These are phyloP conservation scores for Eupithecia abbreviata DNA, from an alignment of 2,888 invertebrate genomes.

Conservation along the genomic window DNA sequence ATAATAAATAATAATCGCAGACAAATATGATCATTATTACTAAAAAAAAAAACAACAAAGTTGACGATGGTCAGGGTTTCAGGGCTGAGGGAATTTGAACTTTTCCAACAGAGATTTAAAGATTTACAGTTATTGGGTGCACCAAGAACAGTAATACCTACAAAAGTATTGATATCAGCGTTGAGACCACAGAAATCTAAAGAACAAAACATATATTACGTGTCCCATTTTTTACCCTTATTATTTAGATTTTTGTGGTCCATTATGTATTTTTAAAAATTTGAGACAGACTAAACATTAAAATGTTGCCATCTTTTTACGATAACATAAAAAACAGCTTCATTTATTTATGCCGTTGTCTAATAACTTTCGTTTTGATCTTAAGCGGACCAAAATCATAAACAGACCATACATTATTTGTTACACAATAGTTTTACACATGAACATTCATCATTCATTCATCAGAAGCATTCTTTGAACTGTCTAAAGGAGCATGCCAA, in stretches of 20 bases:
- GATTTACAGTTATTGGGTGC: background rate
- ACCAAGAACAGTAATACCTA: background rate
- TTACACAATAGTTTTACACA: too few species aligned
- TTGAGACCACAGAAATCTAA: background rate
- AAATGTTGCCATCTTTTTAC: background rate
- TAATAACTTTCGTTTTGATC: background rate
- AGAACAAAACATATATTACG: too few species aligned
- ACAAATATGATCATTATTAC: constrained; percentile 48
- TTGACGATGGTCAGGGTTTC: background rate
- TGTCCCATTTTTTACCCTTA: too few species aligned
- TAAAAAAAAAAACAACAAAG: constrained; percentile 5
- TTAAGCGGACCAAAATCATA: background rate
- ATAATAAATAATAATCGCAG: constrained; percentile 75
- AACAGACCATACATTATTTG: background rate
- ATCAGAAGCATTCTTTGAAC: background rate
- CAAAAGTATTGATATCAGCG: background rate
- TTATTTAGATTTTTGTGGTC: too few species aligned
- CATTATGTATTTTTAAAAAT: too few species aligned
- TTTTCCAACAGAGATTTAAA: background rate
- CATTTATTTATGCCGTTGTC: background rate
- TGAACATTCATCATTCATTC: background rate
- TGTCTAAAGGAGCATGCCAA: background rate
- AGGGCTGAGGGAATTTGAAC: background rate
- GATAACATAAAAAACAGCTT: background rate
- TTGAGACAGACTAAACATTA: background rate